phyloP scores from a whole-genome alignment of 2,797 vertebrate genomes.

The Enteromius radiatus region DNA sequence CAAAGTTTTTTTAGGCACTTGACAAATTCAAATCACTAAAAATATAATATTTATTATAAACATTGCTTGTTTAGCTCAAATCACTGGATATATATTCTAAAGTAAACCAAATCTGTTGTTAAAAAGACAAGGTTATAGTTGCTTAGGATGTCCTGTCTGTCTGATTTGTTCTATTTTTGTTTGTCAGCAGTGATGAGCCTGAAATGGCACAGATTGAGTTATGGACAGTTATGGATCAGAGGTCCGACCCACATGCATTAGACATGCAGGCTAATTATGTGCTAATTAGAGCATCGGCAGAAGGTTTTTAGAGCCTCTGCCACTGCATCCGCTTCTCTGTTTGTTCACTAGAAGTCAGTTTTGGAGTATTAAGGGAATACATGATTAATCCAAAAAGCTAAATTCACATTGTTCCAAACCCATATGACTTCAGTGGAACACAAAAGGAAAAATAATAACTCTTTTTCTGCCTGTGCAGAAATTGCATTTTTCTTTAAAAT shows the following conservation, averaged over 20 bases:
- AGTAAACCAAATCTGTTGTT: background rate
- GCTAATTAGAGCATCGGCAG: slow-evolving; percentile 47
- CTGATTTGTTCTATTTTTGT: background rate
- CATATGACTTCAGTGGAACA: background rate
- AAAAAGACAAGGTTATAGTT: background rate
- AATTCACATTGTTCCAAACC: background rate
- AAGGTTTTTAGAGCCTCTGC: slow-evolving; percentile 33
- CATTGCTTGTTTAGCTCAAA: background rate
- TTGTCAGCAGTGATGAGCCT: slow-evolving; percentile 14
- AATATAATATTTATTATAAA: background rate
- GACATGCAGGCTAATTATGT: slow-evolving; percentile 37
- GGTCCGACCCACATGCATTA: slow-evolving; percentile 45
- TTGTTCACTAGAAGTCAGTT: background rate
- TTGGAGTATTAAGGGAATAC: background rate
- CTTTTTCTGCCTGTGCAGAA: background rate
- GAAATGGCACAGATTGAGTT: slow-evolving; percentile 24
- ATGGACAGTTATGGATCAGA: slow-evolving; percentile 44
- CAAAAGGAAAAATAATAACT: background rate
- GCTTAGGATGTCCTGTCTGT: background rate
- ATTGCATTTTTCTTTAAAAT: background rate
- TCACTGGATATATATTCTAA: background rate
- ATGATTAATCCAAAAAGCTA: background rate
- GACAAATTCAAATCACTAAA: background rate
- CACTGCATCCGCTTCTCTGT: slow-evolving; percentile 14
- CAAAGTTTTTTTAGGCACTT: background rate